These are phyloP conservation scores for Latheticus oryzae DNA, from an alignment of 2,888 invertebrate species.

Conservation along the genomic window DNA sequence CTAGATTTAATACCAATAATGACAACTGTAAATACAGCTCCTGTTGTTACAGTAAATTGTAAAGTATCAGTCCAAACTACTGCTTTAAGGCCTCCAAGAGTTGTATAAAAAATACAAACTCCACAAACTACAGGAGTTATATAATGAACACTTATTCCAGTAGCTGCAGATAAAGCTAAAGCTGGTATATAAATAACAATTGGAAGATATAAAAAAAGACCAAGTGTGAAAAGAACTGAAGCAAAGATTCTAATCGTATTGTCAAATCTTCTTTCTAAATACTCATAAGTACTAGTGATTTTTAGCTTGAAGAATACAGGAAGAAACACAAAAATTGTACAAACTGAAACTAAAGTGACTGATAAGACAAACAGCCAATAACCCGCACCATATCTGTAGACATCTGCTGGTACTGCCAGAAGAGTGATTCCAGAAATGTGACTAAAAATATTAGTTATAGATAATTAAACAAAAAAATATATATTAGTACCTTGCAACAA, in stretches of 20 bases:
- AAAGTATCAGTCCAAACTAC: conserved; percentile 73
- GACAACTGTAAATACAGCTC: conserved; percentile 68
- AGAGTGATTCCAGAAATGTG: conserved; percentile 79
- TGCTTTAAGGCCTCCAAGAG: conserved; percentile 75
- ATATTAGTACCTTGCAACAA: conserved; percentile 73
- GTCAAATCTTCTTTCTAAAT: conserved; percentile 72
- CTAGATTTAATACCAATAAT: conserved; percentile 53
- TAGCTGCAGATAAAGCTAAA: conserved; percentile 77
- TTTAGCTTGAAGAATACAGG: conserved; percentile 76
- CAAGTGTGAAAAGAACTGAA: conserved; percentile 70
- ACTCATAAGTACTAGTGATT: conserved; percentile 74
- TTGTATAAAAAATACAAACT: conserved; percentile 80
- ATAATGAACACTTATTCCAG: conserved; percentile 73
- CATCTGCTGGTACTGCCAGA: conserved; percentile 77
- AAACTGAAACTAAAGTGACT: conserved; percentile 58
- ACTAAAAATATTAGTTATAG: conserved; percentile 61
- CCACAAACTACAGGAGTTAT: conserved; percentile 75
- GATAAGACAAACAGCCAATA: conserved; percentile 66
- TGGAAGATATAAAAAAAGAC: conserved; percentile 70
- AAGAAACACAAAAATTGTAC: conserved; percentile 64
- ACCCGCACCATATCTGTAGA: conserved; percentile 76
- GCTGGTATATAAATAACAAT: conserved; percentile 76
- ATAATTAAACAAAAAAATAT: background rate
- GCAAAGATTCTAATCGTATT: conserved; percentile 69
- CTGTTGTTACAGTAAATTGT: conserved; percentile 67